Conservation (phyloP, 2,113 vertebrate species). For the Eubucco bourcierii region DNA sequence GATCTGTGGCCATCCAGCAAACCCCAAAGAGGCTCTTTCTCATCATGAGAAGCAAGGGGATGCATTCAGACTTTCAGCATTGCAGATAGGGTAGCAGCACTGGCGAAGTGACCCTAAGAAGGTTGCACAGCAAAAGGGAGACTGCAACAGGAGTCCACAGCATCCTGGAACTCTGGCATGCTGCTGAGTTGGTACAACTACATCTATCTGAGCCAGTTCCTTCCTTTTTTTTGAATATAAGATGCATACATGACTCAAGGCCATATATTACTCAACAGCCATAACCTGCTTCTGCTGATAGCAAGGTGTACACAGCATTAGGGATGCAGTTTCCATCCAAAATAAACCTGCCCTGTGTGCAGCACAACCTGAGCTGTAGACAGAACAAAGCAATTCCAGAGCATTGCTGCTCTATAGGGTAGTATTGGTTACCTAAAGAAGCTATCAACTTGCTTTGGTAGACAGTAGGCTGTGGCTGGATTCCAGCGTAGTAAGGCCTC, state of each 20-base stretch:
- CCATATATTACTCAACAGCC: background rate
- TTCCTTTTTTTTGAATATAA: background rate
- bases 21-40: background rate
- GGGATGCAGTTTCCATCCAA: background rate
- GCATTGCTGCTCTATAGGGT: background rate
- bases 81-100: background rate
- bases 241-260: background rate
- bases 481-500: no score
- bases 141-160: background rate
- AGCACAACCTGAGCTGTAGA: background rate
- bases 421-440: background rate
- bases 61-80: background rate
- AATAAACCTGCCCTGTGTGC: background rate
- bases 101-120: accelerated
- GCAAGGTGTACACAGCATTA: background rate
- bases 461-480: no score
- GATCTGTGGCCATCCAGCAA: background rate
- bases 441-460: background rate
- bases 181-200: background rate
- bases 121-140: background rate
- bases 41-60: background rate
- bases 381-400: background rate
- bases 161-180: background rate
- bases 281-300: background rate
- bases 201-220: background rate